Conservation (phyloP, 2,113 vertebrate species). For the Brachionichthys hirsutus region DNA sequence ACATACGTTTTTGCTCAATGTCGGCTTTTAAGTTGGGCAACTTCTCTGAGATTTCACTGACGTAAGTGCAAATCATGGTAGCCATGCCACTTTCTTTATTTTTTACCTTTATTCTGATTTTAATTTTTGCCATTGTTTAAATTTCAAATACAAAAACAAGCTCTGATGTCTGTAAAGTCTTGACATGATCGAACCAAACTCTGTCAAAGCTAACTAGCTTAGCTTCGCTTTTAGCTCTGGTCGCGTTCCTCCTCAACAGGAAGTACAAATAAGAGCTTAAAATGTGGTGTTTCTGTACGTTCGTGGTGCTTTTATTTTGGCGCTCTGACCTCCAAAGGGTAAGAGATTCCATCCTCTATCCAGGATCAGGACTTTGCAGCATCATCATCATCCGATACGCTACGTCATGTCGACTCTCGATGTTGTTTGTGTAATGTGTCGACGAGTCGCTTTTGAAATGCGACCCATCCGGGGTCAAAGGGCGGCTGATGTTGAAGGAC, state of each 20-base stretch:
- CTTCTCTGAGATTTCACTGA: constrained; percentile 80
- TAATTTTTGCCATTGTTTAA: neutral
- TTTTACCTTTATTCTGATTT: constrained; percentile 26
- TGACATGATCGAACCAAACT: too few relatives aligned
- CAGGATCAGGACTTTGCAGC: constrained; percentile 58
- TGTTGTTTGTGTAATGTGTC: constrained; percentile 34
- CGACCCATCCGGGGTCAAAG: constrained; percentile 44
- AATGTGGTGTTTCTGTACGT: neutral
- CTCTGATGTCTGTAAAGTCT: too few relatives aligned
- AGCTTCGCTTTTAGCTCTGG: too few relatives aligned
- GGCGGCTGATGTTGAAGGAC: constrained; percentile 15
- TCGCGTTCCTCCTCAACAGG: neutral
- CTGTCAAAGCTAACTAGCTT: too few relatives aligned
- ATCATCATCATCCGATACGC: constrained; percentile 65
- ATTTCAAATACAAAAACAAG: too few relatives aligned
- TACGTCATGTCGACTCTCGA: constrained; percentile 41
- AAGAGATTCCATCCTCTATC: constrained; percentile 36
- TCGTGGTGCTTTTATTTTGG: constrained; percentile 20
- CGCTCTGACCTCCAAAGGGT: constrained; percentile 41
- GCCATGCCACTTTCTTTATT: constrained; percentile 42
- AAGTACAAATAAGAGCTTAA: neutral
- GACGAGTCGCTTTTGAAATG: constrained; percentile 34
- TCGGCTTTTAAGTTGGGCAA: constrained; percentile 47
- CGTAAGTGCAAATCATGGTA: constrained; percentile 73
- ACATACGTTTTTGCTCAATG: constrained; percentile 50